Evolutionary conservation across 2,113 vertebrate species (phyloP).

Genomic region (Bujurquina vittata): DNA sequence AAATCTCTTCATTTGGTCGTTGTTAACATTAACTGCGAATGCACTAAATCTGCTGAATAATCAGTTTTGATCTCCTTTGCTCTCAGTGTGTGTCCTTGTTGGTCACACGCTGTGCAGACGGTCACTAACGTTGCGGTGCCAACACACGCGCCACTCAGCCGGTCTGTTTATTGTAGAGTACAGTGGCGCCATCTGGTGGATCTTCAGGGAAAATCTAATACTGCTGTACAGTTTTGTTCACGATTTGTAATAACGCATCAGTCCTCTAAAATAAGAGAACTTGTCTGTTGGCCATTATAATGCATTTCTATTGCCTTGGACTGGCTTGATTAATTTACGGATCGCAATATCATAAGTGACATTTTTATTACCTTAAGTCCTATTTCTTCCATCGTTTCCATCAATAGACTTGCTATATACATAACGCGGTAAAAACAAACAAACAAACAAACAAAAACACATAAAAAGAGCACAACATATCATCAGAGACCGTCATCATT

Average conservation of each 20-base stretch:
- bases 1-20: no score
- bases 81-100: not conserved
- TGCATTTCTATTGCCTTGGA: not conserved
- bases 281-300: not conserved
- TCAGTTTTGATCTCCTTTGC: not conserved
- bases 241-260: not conserved
- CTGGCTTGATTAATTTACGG: not conserved
- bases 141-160: not conserved
- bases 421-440: no score
- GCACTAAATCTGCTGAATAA: not conserved
- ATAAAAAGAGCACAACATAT: no score
- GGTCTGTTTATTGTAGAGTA: not conserved
- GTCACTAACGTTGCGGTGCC: constrained; percentile 18
- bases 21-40: not conserved
- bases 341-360: not conserved
- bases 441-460: no score
- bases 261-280: no score
- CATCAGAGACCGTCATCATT: no score
- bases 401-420: no score
- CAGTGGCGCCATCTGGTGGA: constrained; percentile 60
- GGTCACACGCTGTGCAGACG: not conserved
- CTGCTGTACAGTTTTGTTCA: not conserved
- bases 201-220: no score
- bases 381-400: not conserved
- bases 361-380: not conserved